Base-by-base conservation (phyloP, 2,888 invertebrate genomes). In the Torymus texanus region DNA sequence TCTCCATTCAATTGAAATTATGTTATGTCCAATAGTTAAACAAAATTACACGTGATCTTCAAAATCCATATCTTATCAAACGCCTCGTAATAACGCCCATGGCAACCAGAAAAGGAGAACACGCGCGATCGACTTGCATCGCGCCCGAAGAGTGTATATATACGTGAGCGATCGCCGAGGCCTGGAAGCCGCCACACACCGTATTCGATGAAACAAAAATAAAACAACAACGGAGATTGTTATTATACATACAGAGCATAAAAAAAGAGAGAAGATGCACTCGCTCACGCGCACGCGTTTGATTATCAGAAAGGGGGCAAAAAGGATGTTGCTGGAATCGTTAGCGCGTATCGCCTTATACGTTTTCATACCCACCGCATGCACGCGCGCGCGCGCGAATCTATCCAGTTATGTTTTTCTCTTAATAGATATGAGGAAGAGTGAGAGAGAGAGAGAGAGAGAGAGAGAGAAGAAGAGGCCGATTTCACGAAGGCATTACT, bases 401-500 rank as follows among this genome's bases (percentile, higher is more conserved):
- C 66, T 29, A 50, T 50, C 18, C 12, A 58, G 71, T 61, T 72
- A 51, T n/a, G 16, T 65, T 62, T 51, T 65, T 79, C 61, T 73
- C 55, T 66, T 58, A 24, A 67, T 65, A 56, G 29, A 24, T 24
- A 53, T 21, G 55, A 55, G 29, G 12, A 55, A 59, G 53, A 29
- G 55, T 18, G 55, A 18, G 67, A 11, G 50, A 29, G 55, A 24
- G 55, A 51, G 72, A 66, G 41, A 59, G 61, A 29, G 12, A 29
- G 61, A 67, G 73, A 65, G 78, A 8, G 21, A 11, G 56, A 21
- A 62, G 72, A 24, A 51, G 82, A 81, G 81, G 68, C 72, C 81
- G 84, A 87, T 85, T 86, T 85, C 84, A 83, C 85, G 82, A 85
- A 83, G 84, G 85, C 83, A 86, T 89, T 87, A 87, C 86, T 82